phyloP scores from a whole-genome alignment of 2,888 invertebrate species.

The Oscheius myriophilus region DNA sequence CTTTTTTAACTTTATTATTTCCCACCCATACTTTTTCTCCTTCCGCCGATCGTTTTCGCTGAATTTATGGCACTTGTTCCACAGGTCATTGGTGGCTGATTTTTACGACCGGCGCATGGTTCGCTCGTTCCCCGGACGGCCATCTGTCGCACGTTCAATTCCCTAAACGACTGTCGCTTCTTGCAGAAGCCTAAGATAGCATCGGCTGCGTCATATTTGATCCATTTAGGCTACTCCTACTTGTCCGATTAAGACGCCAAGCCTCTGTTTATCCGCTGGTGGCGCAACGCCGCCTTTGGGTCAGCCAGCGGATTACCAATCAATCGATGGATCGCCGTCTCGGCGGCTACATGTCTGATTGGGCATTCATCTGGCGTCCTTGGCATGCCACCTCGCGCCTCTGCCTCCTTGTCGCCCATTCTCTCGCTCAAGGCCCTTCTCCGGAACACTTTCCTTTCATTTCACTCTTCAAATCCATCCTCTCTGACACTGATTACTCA shows the following conservation, averaged over 20 bases:
- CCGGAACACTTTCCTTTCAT: background rate
- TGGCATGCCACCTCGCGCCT: background rate
- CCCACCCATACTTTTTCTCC: background rate
- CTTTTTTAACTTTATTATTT: constrained; percentile 3
- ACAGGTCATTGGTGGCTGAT: too few species aligned
- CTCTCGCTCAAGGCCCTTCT: background rate
- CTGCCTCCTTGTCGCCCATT: background rate
- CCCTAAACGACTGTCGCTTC: constrained; percentile 11
- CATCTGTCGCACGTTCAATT: constrained; percentile 22
- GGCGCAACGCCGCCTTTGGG: too few species aligned
- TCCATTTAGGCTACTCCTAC: constrained; percentile 1
- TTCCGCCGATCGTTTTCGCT: background rate
- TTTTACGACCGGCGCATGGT: too few species aligned
- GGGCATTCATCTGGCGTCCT: too few species aligned
- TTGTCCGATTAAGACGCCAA: too few species aligned
- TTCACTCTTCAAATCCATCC: too few species aligned
- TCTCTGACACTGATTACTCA: too few species aligned
- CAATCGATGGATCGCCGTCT: too few species aligned
- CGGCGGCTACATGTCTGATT: too few species aligned
- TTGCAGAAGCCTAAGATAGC: background rate
- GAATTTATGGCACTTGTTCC: too few species aligned
- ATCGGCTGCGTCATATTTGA: constrained; percentile 11
- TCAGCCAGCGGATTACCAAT: too few species aligned
- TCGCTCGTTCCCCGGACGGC: background rate
- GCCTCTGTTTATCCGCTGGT: too few species aligned